Conservation (phyloP, 2,113 vertebrate genomes). For the Leucopsar rothschildi region DNA sequence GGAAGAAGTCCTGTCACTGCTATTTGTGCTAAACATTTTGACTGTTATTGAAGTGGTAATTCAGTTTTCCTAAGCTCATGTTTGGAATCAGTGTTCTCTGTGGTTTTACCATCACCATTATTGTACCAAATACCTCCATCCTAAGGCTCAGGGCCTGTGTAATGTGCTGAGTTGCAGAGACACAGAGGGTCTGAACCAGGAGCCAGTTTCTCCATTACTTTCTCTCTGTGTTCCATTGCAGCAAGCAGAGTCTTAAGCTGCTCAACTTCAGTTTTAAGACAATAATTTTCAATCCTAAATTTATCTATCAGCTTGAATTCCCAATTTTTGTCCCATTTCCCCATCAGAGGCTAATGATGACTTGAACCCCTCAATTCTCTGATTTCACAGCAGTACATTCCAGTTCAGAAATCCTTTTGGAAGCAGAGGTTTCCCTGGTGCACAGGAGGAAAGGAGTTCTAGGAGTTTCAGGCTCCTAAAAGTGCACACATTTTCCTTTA, state of each 20-base stretch:
- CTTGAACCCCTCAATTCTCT: background rate
- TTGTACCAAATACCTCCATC: rapidly evolving
- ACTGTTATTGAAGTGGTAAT: background rate
- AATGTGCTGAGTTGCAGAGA: background rate
- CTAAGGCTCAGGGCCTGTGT: background rate
- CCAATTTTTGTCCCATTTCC: background rate
- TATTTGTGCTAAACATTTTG: background rate
- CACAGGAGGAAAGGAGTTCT: background rate
- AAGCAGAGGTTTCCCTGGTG: background rate
- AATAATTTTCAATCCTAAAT: background rate
- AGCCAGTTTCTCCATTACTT: background rate
- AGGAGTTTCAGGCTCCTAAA: background rate
- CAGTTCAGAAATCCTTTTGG: background rate
- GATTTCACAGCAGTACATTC: background rate
- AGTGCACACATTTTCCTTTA: background rate
- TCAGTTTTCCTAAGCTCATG: background rate
- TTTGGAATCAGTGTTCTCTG: background rate
- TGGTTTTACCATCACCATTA: background rate
- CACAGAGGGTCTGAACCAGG: background rate
- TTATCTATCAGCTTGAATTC: background rate
- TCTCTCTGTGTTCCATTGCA: background rate
- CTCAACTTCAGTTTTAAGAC: background rate
- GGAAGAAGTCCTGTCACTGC: background rate
- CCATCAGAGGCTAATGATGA: background rate
- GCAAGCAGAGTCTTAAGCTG: background rate